Evolutionary conservation across 2,797 vertebrate species (phyloP).

Genomic region (Enteromius trimaculatus): DNA sequence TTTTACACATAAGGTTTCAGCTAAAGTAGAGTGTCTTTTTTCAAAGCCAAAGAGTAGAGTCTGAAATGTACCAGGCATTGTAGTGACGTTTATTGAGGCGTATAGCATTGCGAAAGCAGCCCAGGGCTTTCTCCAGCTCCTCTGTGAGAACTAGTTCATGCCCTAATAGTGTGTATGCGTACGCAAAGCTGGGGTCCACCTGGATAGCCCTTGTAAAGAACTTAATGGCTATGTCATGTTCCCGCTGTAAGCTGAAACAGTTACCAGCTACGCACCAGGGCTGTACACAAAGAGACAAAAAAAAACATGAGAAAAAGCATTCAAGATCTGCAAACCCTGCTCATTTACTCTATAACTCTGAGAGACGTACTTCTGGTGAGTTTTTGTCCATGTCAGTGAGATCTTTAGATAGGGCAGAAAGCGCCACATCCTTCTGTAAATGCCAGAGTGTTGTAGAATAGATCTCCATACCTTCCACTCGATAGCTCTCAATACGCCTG

Average conservation of each 20-base stretch:
- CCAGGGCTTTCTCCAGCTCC: conserved; percentile 94
- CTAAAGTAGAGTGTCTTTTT: not conserved
- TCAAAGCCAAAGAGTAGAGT: not conserved
- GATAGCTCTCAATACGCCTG: conserved; percentile 91
- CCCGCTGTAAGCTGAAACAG: conserved; percentile 97
- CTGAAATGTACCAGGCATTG: conserved; percentile 87
- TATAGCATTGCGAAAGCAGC: conserved; percentile 96
- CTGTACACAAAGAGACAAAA: conserved; percentile 67
- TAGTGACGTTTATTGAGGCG: conserved; percentile 95
- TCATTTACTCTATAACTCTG: not conserved
- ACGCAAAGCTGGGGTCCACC: conserved; percentile 96
- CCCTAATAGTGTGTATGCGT: conserved; percentile 94
- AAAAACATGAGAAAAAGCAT: not conserved
- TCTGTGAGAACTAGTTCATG: conserved; percentile 97
- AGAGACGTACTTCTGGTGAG: conserved; percentile 87
- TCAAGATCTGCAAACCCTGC: not conserved
- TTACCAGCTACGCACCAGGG: conserved; percentile 98
- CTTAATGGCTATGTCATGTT: conserved; percentile 98
- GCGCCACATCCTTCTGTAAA: conserved; percentile 94
- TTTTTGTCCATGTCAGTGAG: conserved; percentile 98
- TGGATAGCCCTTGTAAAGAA: conserved; percentile 98
- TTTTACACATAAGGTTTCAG: not conserved
- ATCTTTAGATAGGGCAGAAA: conserved; percentile 95
- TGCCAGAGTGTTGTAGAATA: conserved; percentile 98
- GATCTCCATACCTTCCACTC: conserved; percentile 98